Base-by-base conservation (phyloP, 2,888 invertebrate genomes). In the Thera britannica region DNA sequence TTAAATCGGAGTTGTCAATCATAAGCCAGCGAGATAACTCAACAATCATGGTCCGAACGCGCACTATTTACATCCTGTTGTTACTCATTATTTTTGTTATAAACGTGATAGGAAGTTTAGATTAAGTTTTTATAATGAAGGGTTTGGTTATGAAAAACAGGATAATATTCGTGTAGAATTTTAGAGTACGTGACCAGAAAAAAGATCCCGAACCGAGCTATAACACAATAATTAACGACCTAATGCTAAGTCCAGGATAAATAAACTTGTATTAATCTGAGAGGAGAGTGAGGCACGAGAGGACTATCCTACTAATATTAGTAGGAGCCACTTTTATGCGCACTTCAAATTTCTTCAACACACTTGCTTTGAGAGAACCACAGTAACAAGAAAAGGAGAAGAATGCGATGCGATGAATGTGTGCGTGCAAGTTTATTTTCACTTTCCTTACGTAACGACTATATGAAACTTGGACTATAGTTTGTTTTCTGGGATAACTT, bases 71-170 rank as follows among this genome's bases (percentile, higher is more conserved):
- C 9, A 44, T 23, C 57, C 52, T 52, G 11, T 55, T 55, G 35
- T 55, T n/a, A 51, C 51, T 23, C 12, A 51, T 12, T 23, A 4
- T 49, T 12, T 49, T 49, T n/a, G 49, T 23, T 23, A 46, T 46
- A 8, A 54, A 54, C 35, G 8, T 52, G 11, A 23, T 23, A 34
- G n/a, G 34, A 12, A 54, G 12, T 36, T 49, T 23, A 0, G 61
- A 11, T 12, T 11, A 23, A 23, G 2, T 36, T 44, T 12, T 34
- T 58, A n/a, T 44, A 58, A 63, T 58, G n/a, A 63, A 48, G 38
- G 38, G 57, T 51, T 44, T 7, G 3, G 41, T 58, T 56, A 34
- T 64, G 23, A 55, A 59, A 62, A 69, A 66, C 70, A 70, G 70
- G 70, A 70, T 66, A 70, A 66, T 23, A 63, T 54, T 9, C 35